Evolutionary conservation across 2,888 invertebrate genomes (phyloP).

Genomic region (Sepiola atlantica): DNA sequence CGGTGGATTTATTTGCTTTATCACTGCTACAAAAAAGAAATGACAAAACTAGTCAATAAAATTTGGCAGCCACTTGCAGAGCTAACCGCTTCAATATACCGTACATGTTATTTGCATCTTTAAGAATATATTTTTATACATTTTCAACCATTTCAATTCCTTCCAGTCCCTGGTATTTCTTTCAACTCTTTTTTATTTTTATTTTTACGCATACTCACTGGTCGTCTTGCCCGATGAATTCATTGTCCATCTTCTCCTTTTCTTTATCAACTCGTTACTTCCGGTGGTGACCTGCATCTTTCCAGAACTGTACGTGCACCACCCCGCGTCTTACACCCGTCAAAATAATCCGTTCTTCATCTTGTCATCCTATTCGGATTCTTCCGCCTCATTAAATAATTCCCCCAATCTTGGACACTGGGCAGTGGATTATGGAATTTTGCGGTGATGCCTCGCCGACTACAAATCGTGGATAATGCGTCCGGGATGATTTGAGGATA

Average conservation of each 20-base stretch:
- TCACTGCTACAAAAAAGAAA: too few relatives aligned
- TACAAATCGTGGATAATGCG: neutral
- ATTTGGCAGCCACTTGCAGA: too few relatives aligned
- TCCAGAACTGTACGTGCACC: neutral
- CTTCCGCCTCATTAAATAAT: constrained; percentile 32
- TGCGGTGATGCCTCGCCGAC: neutral
- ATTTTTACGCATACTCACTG: too few relatives aligned
- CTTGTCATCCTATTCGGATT: constrained; percentile 18
- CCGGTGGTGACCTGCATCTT: neutral
- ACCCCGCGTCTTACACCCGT: neutral
- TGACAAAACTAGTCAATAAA: too few relatives aligned
- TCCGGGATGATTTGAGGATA: neutral
- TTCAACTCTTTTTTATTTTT: too few relatives aligned
- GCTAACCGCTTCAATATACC: too few relatives aligned
- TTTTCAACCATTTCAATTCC: too few relatives aligned
- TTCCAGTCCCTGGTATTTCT: too few relatives aligned
- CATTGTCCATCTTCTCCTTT: neutral
- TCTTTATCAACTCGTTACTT: neutral
- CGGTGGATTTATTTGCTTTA: too few relatives aligned
- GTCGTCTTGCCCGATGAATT: too few relatives aligned
- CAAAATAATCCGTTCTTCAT: constrained; percentile 32
- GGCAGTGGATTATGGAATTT: neutral
- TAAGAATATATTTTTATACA: too few relatives aligned
- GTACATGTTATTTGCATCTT: too few relatives aligned
- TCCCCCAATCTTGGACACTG: neutral